Conservation (phyloP, 1,140 invertebrate genomes). For the Drosophila lowei region DNA sequence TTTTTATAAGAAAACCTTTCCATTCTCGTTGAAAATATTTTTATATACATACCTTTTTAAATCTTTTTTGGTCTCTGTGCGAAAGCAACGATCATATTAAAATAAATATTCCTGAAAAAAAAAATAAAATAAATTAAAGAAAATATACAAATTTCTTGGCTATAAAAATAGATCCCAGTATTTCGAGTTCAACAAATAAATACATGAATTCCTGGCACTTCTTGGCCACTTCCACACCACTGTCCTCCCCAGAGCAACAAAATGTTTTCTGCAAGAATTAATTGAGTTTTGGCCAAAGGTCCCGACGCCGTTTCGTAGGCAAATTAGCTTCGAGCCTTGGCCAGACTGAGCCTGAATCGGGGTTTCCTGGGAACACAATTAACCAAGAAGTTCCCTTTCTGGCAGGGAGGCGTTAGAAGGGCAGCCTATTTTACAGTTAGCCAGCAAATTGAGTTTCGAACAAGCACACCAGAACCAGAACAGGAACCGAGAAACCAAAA, state of each 20-base stretch:
- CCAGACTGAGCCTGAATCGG: background rate
- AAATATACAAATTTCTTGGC: too few species aligned
- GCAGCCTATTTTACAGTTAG: conserved; percentile 67
- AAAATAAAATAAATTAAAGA: too few species aligned
- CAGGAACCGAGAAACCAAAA: conserved; percentile 1
- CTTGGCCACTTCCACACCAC: background rate
- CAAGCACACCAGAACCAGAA: background rate
- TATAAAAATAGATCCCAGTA: too few species aligned
- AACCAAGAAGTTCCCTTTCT: conserved; percentile 32
- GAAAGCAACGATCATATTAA: too few species aligned
- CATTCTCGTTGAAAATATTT: too few species aligned
- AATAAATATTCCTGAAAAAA: too few species aligned
- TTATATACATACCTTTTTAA: too few species aligned
- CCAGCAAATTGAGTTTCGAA: conserved; percentile 64
- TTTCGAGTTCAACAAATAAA: background rate
- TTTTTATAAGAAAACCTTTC: too few species aligned
- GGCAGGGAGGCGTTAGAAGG: conserved; percentile 52
- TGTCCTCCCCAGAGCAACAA: conserved; percentile 11
- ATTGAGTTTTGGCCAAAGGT: conserved; percentile 61
- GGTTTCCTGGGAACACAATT: conserved; percentile 78
- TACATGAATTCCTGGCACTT: background rate
- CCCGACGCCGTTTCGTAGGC: conserved; percentile 62
- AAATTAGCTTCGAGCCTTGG: conserved; percentile 59
- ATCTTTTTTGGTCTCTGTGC: too few species aligned
- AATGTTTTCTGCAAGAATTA: conserved; percentile 53